Conservation (phyloP, 2,797 vertebrate genomes). For the Gila robusta region DNA sequence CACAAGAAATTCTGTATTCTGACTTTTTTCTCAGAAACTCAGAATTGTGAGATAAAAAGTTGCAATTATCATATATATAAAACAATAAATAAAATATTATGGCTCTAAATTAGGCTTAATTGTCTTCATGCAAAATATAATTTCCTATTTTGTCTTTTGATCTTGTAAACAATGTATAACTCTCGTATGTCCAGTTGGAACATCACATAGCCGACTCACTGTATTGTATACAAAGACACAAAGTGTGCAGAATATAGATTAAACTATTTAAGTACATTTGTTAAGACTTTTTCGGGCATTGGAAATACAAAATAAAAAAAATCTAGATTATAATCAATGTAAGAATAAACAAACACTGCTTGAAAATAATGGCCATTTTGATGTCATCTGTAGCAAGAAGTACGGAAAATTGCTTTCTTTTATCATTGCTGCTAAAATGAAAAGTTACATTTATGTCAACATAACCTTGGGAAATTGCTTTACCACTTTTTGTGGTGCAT, state of each 20-base stretch:
- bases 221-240: conserved; percentile 5
- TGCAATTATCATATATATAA: too few relatives aligned
- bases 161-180: not conserved
- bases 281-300: not conserved
- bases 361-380: conserved; percentile 21
- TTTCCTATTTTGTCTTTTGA: not conserved
- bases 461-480: conserved; percentile 28
- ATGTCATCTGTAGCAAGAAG: not conserved
- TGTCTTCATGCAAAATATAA: not conserved
- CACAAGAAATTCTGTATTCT: too few relatives aligned
- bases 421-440: conserved; percentile 10
- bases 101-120: not conserved
- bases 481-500: not conserved
- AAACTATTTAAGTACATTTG: not conserved
- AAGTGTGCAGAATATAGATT: not conserved
- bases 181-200: not conserved
- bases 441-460: conserved; percentile 18
- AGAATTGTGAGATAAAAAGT: too few relatives aligned
- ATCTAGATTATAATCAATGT: conserved; percentile 34
- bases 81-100: not conserved
- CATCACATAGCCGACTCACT: not conserved
- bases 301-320: not conserved
- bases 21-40: too few relatives aligned
- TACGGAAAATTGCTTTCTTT: conserved; percentile 27
- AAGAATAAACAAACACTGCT: conserved; percentile 31